phyloP scores from a whole-genome alignment of 2,797 vertebrate genomes.

The Vireo griseus region DNA sequence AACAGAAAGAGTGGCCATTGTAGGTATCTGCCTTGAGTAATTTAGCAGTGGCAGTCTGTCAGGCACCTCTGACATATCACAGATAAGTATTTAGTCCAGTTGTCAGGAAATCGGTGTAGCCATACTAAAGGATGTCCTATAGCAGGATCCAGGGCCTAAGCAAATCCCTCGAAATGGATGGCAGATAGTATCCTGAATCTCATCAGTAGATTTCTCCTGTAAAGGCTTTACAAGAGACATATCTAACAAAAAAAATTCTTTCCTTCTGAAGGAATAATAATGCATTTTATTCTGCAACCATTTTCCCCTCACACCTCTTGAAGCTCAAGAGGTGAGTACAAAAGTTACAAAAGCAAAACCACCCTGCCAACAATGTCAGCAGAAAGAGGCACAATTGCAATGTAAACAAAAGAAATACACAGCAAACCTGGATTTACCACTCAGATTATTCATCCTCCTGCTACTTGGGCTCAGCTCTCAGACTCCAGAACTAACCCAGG shows the following conservation, averaged over 20 bases:
- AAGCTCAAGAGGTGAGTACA: neutral
- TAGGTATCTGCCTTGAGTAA: neutral
- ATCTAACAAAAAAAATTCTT: neutral
- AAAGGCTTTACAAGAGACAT: neutral
- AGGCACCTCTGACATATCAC: neutral
- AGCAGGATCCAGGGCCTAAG: neutral
- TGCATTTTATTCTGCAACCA: neutral
- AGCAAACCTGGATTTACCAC: neutral
- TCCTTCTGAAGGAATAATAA: neutral
- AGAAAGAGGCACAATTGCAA: neutral
- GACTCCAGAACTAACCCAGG: neutral
- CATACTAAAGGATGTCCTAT: neutral
- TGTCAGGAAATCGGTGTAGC: neutral
- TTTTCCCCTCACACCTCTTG: neutral
- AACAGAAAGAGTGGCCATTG: neutral
- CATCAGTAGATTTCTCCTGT: neutral
- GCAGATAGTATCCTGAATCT: neutral
- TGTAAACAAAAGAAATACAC: neutral
- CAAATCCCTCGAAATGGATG: neutral
- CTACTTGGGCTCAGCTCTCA: neutral
- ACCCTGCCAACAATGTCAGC: too few relatives aligned
- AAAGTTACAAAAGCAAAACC: neutral
- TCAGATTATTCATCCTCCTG: neutral
- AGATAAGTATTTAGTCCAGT: neutral
- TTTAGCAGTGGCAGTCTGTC: neutral